phyloP scores from a whole-genome alignment of 1,140 invertebrate genomes.

The Piezodorus guildinii region DNA sequence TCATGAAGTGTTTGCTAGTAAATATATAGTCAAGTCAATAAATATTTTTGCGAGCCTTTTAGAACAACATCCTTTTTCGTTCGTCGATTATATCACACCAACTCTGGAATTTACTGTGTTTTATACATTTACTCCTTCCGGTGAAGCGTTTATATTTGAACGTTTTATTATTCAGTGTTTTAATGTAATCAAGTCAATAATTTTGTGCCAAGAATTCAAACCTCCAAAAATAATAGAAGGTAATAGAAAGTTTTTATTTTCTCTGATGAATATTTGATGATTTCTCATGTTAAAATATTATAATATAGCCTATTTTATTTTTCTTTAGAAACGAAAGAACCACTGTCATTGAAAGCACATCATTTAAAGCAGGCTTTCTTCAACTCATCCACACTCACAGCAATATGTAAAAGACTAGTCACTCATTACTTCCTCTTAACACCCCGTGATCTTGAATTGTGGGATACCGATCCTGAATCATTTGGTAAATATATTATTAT shows the following conservation, averaged over 20 bases:
- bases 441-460: constrained; percentile 68
- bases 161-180: constrained; percentile 78
- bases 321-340: constrained; percentile 26
- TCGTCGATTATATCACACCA: constrained; percentile 61
- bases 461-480: constrained; percentile 81
- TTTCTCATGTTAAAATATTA: constrained; percentile 1
- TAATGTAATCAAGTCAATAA: constrained; percentile 74
- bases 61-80: constrained; percentile 64
- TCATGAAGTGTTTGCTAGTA: constrained; percentile 53
- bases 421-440: constrained; percentile 80
- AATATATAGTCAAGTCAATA: constrained; percentile 65
- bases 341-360: constrained; percentile 45
- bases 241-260: not conserved
- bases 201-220: constrained; percentile 64
- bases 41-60: constrained; percentile 66
- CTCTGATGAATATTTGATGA: too few relatives aligned
- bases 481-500: constrained; percentile 45
- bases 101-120: constrained; percentile 69
- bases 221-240: constrained; percentile 36
- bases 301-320: constrained; percentile 6
- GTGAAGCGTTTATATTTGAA: constrained; percentile 63
- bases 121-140: constrained; percentile 74
- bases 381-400: constrained; percentile 49
- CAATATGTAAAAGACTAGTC: constrained; percentile 73
- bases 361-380: constrained; percentile 62